A percentile compares a stretch with the other conserved stretches of the same genome.
These are phyloP conservation scores for Sebastes goodei DNA, from an alignment of 2,797 vertebrate species.

Conservation along the genomic window DNA sequence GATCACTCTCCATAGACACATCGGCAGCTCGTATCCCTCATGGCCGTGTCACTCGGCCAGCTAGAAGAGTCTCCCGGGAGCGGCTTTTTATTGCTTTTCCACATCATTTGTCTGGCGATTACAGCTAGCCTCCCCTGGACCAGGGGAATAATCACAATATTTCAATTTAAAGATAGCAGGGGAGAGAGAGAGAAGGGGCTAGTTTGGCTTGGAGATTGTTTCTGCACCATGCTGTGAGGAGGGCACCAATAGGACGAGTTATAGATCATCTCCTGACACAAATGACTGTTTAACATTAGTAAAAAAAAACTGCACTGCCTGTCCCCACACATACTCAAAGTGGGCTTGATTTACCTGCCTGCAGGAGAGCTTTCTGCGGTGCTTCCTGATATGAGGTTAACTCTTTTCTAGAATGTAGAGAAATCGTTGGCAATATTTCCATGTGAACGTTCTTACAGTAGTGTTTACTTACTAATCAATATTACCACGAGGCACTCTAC, in stretches of 20 bases:
- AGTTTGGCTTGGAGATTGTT: slow-evolving; percentile 52
- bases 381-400: not conserved
- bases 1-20: slow-evolving; percentile 62
- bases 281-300: slow-evolving; percentile 39
- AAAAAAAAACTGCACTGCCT: not conserved
- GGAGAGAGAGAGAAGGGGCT: slow-evolving; percentile 19
- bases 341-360: slow-evolving; percentile 3
- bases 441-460: not conserved
- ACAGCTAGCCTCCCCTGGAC: slow-evolving; percentile 63
- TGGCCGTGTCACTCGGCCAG: slow-evolving; percentile 70
- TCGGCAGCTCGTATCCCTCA: slow-evolving; percentile 68
- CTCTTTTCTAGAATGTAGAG: not conserved
- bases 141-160: slow-evolving; percentile 77
- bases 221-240: slow-evolving; percentile 56
- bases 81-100: slow-evolving; percentile 79
- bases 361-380: not conserved
- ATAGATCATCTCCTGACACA: slow-evolving; percentile 53
- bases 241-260: slow-evolving; percentile 40
- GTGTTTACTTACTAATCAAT: not conserved
- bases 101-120: slow-evolving; percentile 81
- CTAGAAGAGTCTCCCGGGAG: slow-evolving; percentile 75
- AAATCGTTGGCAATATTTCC: not conserved
- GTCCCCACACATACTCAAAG: not conserved
- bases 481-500: not conserved
- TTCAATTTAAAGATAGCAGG: slow-evolving; percentile 74